Conservation (phyloP, 2,888 invertebrate species). For the Eledona agricola region DNA sequence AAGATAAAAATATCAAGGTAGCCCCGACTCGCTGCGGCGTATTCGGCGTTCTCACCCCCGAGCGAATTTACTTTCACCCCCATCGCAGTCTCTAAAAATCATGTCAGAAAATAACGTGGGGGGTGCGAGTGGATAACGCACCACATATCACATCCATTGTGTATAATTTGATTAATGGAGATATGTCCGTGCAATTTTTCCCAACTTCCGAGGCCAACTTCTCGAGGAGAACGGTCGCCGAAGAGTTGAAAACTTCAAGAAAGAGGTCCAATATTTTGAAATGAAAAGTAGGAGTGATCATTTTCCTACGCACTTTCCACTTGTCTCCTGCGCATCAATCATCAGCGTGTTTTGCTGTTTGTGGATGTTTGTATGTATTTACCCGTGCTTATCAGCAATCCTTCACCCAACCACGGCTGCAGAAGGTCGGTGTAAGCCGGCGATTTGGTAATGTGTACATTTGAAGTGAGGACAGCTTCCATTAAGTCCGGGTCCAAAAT, state of each 20-base stretch:
- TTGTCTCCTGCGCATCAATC: too few relatives aligned
- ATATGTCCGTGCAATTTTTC: constrained; percentile 66
- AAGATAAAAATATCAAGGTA: constrained; percentile 7
- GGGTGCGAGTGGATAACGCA: constrained; percentile 48
- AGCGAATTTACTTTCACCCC: constrained; percentile 61
- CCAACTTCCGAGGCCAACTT: constrained; percentile 62
- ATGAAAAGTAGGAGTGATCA: constrained; percentile 80
- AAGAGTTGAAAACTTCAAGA: constrained; percentile 73
- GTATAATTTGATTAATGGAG: constrained; percentile 68
- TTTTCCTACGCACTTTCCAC: constrained; percentile 74
- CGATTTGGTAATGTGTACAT: constrained; percentile 9
- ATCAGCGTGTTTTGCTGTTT: too few relatives aligned
- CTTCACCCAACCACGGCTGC: constrained; percentile 7
- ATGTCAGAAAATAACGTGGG: background rate
- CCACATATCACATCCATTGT: constrained; percentile 71
- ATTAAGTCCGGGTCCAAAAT: constrained; percentile 2
- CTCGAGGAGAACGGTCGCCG: constrained; percentile 66
- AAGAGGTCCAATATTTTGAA: constrained; percentile 78
- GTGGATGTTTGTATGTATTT: too few relatives aligned
- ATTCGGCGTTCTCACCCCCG: constrained; percentile 57
- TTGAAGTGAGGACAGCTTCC: constrained; percentile 10
- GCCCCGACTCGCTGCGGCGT: constrained; percentile 58
- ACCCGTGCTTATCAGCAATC: constrained; percentile 25
- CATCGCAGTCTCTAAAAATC: constrained; percentile 66
- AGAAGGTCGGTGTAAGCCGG: constrained; percentile 2